Evolutionary conservation across 2,797 vertebrate species (phyloP).

Genomic region (Myotis myotis): DNA sequence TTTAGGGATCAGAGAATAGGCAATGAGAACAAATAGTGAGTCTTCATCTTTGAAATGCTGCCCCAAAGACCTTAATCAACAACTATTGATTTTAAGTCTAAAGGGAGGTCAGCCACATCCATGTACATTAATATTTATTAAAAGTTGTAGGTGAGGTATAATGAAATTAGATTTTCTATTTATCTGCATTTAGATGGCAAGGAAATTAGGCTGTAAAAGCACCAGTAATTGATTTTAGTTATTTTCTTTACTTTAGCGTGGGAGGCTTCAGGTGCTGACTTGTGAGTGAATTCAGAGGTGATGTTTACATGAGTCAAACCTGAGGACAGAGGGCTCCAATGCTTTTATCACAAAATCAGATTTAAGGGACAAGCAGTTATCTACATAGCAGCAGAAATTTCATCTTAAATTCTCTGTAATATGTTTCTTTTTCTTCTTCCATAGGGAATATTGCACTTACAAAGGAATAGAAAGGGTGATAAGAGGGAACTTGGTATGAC

Average conservation of each 20-base stretch:
- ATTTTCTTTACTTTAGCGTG: slow-evolving; percentile 47
- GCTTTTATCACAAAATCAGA: slow-evolving; percentile 25
- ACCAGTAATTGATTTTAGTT: slow-evolving; percentile 51
- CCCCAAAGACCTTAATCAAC: slow-evolving; percentile 64
- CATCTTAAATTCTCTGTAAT: not conserved
- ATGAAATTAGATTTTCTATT: slow-evolving; percentile 73
- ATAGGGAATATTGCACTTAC: not conserved
- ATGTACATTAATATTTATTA: slow-evolving; percentile 73
- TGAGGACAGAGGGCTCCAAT: not conserved
- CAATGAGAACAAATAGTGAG: slow-evolving; percentile 50
- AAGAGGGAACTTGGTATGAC: not conserved
- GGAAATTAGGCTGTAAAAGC: slow-evolving; percentile 64
- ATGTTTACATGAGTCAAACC: not conserved
- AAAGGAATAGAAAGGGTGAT: not conserved
- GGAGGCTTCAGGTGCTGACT: not conserved
- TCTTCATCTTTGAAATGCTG: slow-evolving; percentile 43
- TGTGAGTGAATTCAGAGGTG: slow-evolving; percentile 23
- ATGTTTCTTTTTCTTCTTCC: not conserved
- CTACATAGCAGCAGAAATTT: not conserved
- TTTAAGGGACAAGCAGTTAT: not conserved
- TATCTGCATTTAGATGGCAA: slow-evolving; percentile 61
- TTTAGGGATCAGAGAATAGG: slow-evolving; percentile 44
- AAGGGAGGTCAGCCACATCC: slow-evolving; percentile 41
- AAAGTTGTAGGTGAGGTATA: slow-evolving; percentile 52
- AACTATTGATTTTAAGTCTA: slow-evolving; percentile 72